Evolutionary conservation across 2,888 invertebrate species (phyloP).

Genomic region (Odontothrips loti): DNA sequence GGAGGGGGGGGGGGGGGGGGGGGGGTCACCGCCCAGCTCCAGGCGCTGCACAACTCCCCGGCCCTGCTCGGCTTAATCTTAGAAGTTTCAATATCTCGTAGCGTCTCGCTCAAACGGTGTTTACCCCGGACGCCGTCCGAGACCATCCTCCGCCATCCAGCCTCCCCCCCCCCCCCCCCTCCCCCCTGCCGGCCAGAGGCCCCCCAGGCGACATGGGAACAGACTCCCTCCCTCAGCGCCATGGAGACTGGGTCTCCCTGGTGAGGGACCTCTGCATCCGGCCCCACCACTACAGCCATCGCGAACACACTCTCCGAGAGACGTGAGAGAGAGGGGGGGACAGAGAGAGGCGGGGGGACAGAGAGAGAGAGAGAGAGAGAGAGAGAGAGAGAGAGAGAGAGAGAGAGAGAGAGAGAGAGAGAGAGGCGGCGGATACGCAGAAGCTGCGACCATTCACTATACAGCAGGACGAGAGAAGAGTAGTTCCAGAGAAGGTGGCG

Average conservation of each 20-base stretch:
- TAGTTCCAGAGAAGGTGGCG: no score
- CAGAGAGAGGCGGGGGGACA: no score
- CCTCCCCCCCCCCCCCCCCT: not conserved
- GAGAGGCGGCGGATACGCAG: no score
- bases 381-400: no score
- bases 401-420: no score
- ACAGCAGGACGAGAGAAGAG: no score
- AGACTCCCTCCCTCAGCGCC: not conserved
- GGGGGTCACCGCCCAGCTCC: not conserved
- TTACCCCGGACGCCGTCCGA: constrained; percentile 24
- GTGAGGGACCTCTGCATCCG: not conserved
- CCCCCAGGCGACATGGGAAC: not conserved
- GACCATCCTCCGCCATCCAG: not conserved
- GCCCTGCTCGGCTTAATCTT: constrained; percentile 6
- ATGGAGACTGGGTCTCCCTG: not conserved
- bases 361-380: no score
- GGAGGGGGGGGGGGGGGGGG: not conserved
- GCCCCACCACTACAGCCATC: not conserved
- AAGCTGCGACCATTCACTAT: no score
- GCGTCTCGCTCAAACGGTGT: constrained; percentile 24
- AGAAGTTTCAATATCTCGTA: constrained; percentile 26
- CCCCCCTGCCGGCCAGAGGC: not conserved
- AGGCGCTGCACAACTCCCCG: not conserved
- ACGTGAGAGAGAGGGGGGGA: no score
- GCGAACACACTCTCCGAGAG: no score